A percentile compares a stretch with the other conserved stretches of the same genome.
Evolutionary conservation across 2,888 invertebrate species (phyloP).

Genomic region (Theretra japonica): DNA sequence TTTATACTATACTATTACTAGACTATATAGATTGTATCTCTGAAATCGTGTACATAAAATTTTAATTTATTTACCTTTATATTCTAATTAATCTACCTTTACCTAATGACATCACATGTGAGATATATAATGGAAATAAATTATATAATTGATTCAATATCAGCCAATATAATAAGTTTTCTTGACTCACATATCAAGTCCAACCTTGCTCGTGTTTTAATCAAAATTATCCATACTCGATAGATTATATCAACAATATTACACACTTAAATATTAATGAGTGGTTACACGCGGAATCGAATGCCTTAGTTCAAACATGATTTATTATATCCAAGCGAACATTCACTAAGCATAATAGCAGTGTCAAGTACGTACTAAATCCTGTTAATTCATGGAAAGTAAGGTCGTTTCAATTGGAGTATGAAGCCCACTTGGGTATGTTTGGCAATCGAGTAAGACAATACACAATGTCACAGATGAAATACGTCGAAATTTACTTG

Average conservation of each 20-base stretch:
- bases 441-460: slow-evolving; percentile 14
- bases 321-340: slow-evolving; percentile 29
- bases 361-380: slow-evolving; percentile 33
- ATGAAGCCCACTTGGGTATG: slow-evolving; percentile 22
- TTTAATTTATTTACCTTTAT: too few relatives aligned
- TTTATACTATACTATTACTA: too few relatives aligned
- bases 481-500: neutral
- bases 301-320: slow-evolving; percentile 22
- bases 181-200: neutral
- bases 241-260: too few relatives aligned
- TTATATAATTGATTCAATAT: neutral
- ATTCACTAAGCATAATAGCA: slow-evolving; percentile 28
- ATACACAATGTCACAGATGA: slow-evolving; percentile 12
- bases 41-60: too few relatives aligned
- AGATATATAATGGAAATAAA: neutral
- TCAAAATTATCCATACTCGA: too few relatives aligned
- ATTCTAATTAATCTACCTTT: too few relatives aligned
- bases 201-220: neutral
- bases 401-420: slow-evolving; percentile 32
- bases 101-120: too few relatives aligned
- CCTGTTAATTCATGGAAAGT: slow-evolving; percentile 31
- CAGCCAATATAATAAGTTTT: neutral
- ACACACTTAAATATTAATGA: neutral
- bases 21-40: too few relatives aligned
- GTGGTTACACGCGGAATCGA: slow-evolving; percentile 19